phyloP scores from a whole-genome alignment of 2,797 vertebrate genomes.

The Helarctos malayanus region DNA sequence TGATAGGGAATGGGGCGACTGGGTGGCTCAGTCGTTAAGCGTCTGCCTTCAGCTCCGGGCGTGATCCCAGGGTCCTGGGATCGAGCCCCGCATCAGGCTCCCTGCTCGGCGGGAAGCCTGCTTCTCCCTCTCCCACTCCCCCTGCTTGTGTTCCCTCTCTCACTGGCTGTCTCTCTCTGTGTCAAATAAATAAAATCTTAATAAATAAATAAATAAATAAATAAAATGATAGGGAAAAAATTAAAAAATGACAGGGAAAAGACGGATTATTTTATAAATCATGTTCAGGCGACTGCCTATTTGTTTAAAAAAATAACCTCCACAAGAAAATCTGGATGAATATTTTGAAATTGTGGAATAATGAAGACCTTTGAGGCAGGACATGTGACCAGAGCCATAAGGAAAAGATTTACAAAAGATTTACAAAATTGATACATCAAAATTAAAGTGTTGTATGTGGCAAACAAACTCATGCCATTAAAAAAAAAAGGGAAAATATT shows the following conservation, averaged over 20 bases:
- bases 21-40: no score
- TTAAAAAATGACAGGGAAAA: neutral
- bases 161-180: no score
- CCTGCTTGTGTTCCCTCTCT: no score
- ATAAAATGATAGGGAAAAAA: neutral
- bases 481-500: neutral
- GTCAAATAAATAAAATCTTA: no score
- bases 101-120: no score
- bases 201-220: no score
- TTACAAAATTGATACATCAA: neutral
- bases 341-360: slow-evolving; percentile 9
- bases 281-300: neutral
- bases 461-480: neutral
- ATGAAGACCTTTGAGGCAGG: neutral
- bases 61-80: no score
- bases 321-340: neutral
- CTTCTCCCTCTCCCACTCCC: no score
- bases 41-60: no score
- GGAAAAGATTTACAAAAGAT: slow-evolving; percentile 3
- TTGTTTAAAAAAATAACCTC: neutral
- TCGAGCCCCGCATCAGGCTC: no score
- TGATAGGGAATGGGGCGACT: neutral
- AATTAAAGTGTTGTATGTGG: slow-evolving; percentile 52
- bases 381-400: neutral
- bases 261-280: slow-evolving; percentile 2